Percentiles rank a stretch among this genome's conserved stretches.
Conservation (phyloP, 2,797 vertebrate genomes). For the Bradypodion ventrale region DNA sequence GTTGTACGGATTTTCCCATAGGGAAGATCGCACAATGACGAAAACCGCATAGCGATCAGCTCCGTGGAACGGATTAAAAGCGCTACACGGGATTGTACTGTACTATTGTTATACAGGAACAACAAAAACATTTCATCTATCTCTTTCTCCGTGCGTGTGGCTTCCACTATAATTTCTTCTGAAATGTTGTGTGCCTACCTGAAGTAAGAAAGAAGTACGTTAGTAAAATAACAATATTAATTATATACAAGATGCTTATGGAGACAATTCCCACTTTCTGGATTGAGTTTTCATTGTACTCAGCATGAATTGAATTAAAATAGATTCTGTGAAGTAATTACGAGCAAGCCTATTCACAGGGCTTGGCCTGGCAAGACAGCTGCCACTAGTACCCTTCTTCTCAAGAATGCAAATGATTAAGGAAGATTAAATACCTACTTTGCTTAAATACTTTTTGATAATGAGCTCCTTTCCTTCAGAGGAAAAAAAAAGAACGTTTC, state of each 20-base stretch:
- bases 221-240: slow-evolving; percentile 11
- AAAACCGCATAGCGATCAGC: no score
- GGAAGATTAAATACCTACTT: slow-evolving; percentile 73
- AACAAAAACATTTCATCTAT: no score
- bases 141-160: no score
- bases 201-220: not conserved
- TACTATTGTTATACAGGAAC: no score
- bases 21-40: no score
- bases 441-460: slow-evolving; percentile 72
- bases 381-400: slow-evolving; percentile 54
- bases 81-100: no score
- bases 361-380: slow-evolving; percentile 47
- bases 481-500: slow-evolving; percentile 60
- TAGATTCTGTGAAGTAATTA: slow-evolving; percentile 42
- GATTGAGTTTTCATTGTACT: slow-evolving; percentile 39
- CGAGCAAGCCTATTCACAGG: not conserved
- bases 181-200: not conserved
- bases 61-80: no score
- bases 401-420: slow-evolving; percentile 68
- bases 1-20: no score
- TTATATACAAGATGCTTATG: slow-evolving; percentile 35
- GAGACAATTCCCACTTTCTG: slow-evolving; percentile 13
- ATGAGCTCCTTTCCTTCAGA: slow-evolving; percentile 73
- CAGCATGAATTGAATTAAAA: slow-evolving; percentile 19
- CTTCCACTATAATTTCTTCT: not conserved